Evolutionary conservation across 2,113 vertebrate species (phyloP), one percentile per base, ranked within the genome.

Genomic region (Axis porcinus): DNA sequence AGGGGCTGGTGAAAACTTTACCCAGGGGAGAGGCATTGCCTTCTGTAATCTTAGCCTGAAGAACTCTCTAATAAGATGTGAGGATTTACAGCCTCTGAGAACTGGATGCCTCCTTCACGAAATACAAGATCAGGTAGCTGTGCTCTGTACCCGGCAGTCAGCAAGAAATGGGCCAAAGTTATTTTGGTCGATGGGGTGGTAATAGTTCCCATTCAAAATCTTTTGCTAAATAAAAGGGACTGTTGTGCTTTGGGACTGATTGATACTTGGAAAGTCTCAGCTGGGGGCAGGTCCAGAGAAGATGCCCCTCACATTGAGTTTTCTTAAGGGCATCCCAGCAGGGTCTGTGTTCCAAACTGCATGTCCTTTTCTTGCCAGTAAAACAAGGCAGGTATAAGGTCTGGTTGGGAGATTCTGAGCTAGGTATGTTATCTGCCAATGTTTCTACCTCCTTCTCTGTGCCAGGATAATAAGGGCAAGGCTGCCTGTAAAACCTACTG

Each of bases 21-120:
- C 95, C 91, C 88, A 3, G 30, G 83, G 95, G 91, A 89, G 93
- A 97, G 93, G 96, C 97, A 83, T 94, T 95, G 78, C 93, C 7
- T 60, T 89, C 83, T 17, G 30, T 64, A 91, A 93, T 84, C 70
- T 25, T 43, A 70, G 60, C 70, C 97, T 47, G 82, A 74, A 89
- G 96, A 94, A 58, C 60, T 58, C 74, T 92, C 67, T 70, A 92
- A 94, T 78, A 96, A 96, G 93, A 95, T 33, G 76, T 57, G 74
- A 57, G 10, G 3, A 19, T 97, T 96, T 91, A 91, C 93, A 86
- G 30, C 30, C 36, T 82, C 45, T 8, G 21, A 93, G 82, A 86
- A 89, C 19, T 8, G 87, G 85, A 91, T 25, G 54, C 25, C 33
- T 27, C 57, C 54, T 45, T 33, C 11, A 0, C 4, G 50, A 85